Evolutionary conservation across 2,797 vertebrate genomes (phyloP).

Genomic region (Pseudotriccus pelzelni): DNA sequence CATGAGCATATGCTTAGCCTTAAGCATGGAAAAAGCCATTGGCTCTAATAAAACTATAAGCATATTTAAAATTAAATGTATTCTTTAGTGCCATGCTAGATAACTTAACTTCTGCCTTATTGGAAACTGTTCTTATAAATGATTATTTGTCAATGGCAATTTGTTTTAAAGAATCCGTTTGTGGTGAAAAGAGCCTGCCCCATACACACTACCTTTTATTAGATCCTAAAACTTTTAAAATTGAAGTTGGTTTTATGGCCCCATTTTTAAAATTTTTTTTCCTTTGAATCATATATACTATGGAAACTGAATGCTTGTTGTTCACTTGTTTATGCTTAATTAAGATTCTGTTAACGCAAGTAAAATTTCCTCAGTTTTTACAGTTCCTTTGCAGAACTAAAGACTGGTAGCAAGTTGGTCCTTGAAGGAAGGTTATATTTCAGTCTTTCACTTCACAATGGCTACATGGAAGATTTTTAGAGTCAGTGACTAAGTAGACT

Average conservation of each 20-base stretch:
- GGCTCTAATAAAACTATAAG: background rate
- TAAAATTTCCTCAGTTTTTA: background rate
- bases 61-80: slow-evolving; percentile 5
- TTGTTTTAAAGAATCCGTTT: background rate
- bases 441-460: background rate
- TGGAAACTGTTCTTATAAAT: background rate
- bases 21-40: slow-evolving; percentile 38
- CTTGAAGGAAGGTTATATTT: slow-evolving; percentile 4
- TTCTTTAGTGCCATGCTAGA: background rate
- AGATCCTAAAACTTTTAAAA: background rate
- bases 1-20: slow-evolving; percentile 23
- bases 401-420: background rate
- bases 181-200: background rate
- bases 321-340: background rate
- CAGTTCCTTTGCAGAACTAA: background rate
- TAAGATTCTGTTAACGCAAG: slow-evolving; percentile 28
- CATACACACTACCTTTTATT: background rate
- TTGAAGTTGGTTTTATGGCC: background rate
- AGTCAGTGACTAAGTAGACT: background rate
- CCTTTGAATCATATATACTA: background rate
- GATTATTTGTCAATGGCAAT: background rate
- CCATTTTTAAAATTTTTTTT: background rate
- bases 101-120: slow-evolving; percentile 12
- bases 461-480: background rate
- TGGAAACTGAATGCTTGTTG: background rate